Evolutionary conservation across 2,888 invertebrate genomes (phyloP), one percentile per base, ranked within the genome.

Genomic region (Bembecia ichneumoniformis): DNA sequence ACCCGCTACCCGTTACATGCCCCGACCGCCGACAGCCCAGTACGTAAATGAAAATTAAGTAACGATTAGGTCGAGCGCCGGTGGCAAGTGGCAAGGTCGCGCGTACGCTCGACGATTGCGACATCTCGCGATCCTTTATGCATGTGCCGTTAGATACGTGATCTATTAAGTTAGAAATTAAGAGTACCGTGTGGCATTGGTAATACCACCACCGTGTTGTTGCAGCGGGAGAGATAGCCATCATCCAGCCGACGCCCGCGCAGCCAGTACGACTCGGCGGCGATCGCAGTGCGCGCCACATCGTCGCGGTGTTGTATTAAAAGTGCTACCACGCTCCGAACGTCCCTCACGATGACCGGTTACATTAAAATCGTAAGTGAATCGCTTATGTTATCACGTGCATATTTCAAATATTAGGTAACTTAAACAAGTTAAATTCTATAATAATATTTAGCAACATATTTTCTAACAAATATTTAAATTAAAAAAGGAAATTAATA

Each of bases 281-380:
- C 67, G 66, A 67, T 69, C 72, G 64, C 66, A 60, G 64, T 64
- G 67, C 72, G 74, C 71, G 49, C 46, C 52, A 50, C 51, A 52
- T n/a, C 58, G 51, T 9, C 58, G 55, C 58, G 68, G 77, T 80
- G 78, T 66, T 70, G 66, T 68, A 69, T 82, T 81, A 82, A 73
- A 72, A 80, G 79, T 82, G 80, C 62, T 60, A 58, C 55, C 59
- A 56, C 56, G 53, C 48, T 49, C 16, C 44, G 59, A 58, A 52
- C 55, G 55, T 54, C 59, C 52, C 58, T 59, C 69, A 73, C 60
- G 58, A 86, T 83, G 84, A 81, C 73, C 64, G 73, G 68, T 69
- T 77, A 77, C 77, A 61, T 77, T 55, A 80, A 72, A 79, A 76
- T 78, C 58, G 84, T 86, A 74, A 84, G 86, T 83, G 53, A 49